phyloP scores from a whole-genome alignment of 2,888 invertebrate genomes.

The Ferrisia virgata region DNA sequence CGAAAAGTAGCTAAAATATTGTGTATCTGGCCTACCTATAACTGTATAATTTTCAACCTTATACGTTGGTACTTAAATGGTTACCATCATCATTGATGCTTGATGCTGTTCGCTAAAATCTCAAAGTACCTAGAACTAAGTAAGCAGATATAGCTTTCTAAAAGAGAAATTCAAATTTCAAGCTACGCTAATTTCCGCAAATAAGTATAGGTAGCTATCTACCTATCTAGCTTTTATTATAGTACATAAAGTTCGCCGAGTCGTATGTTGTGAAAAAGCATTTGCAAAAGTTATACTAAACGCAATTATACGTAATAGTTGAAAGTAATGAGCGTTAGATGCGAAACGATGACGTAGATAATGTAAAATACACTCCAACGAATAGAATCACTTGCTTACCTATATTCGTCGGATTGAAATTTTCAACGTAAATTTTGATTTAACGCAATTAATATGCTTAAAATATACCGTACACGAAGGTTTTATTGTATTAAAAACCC shows the following conservation, averaged over 20 bases:
- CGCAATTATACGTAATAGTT: slow-evolving; percentile 11
- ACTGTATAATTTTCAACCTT: too few species aligned
- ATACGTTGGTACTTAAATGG: too few species aligned
- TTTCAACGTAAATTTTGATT: slow-evolving; percentile 9
- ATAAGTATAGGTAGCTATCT: not conserved
- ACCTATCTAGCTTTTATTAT: too few species aligned
- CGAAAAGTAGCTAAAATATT: not conserved
- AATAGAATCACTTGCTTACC: not conserved
- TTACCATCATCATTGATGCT: too few species aligned
- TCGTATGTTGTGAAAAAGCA: slow-evolving; percentile 19
- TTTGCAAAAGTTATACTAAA: slow-evolving; percentile 17
- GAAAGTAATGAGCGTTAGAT: slow-evolving; percentile 4
- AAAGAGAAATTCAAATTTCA: slow-evolving; percentile 29
- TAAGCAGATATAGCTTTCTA: not conserved
- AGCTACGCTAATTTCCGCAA: slow-evolving; percentile 2
- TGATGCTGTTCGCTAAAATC: too few species aligned
- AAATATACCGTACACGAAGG: not conserved
- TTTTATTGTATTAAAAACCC: not conserved
- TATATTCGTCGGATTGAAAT: not conserved
- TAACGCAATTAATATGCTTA: not conserved
- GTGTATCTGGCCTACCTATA: too few species aligned
- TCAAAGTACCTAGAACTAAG: too few species aligned
- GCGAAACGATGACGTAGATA: slow-evolving; percentile 1
- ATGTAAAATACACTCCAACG: not conserved
- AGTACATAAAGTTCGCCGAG: not conserved